These are phyloP conservation scores for Gallirallus australis DNA, from an alignment of 2,797 vertebrate genomes.

Conservation along the genomic window DNA sequence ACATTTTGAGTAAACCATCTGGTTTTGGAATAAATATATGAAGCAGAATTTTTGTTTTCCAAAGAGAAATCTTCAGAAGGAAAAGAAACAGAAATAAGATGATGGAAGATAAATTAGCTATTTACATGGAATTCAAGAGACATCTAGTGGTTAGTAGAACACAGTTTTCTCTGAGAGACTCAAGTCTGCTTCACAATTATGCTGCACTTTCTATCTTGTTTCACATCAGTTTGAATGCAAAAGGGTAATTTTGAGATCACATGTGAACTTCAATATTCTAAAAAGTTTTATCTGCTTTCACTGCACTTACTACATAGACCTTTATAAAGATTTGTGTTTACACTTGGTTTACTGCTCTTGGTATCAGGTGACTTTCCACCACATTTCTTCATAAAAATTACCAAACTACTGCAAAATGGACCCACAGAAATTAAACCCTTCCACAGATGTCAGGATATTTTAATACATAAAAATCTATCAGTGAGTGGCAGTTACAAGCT, in stretches of 20 bases:
- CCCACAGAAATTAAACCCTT: background rate
- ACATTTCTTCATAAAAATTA: background rate
- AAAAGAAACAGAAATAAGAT: constrained; percentile 20
- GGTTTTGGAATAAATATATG: constrained; percentile 39
- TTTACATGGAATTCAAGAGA: constrained; percentile 72
- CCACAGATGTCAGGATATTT: background rate
- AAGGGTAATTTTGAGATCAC: background rate
- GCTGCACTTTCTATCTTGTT: background rate
- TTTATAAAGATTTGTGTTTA: background rate
- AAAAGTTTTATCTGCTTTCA: background rate
- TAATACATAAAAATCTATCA: background rate
- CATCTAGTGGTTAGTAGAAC: constrained; percentile 79
- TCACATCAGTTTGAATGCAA: background rate
- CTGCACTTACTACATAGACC: background rate
- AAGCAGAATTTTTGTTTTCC: constrained; percentile 35
- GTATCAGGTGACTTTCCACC: background rate
- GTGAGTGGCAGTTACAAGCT: background rate
- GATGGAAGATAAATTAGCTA: constrained; percentile 34
- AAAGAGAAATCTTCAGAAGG: constrained; percentile 14
- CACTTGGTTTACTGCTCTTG: background rate
- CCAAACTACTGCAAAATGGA: background rate
- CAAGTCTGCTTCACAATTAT: background rate
- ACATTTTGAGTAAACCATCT: constrained; percentile 1
- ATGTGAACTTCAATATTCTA: background rate
- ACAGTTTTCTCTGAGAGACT: background rate